Base-by-base conservation (phyloP, 2,888 invertebrate genomes). In the Norana najaformis region DNA sequence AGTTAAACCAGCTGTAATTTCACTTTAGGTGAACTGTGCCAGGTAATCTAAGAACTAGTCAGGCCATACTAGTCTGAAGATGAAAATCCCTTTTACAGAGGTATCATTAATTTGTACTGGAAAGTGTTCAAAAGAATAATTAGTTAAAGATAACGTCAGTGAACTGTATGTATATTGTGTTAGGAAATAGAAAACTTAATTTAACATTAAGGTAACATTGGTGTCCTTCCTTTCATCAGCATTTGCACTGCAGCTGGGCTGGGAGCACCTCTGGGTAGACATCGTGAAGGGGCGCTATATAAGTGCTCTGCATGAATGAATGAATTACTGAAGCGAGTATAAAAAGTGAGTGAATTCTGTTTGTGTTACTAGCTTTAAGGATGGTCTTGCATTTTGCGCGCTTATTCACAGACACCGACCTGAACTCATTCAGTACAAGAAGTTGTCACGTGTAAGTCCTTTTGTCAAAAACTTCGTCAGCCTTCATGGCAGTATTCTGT, bases 341-440 rank as follows among this genome's bases (percentile, higher is more conserved):
- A n/a, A n/a, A 69, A 69, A 69, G 30, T 53, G 30, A 30, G 23
- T n/a, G 0, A n/a, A n/a, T n/a, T 69, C 11, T 69, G 11, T 69
- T n/a, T 30, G 1, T n/a, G 36, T 89, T 23, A 69, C 89, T 91
- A 98, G 98, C 94, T 99, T 99, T 97, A 99, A 99, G 96, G 99
- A 99, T 95, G 99, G 99, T 96, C 96, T 99, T 95, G 99, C 99
- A 47, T 99, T 99, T 97, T 99, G 99, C 95, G 99, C 99, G 93
- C 97, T 99, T 94, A 99, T 99, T 95, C 99, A 99, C 96, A 97
- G 99, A 95, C 99, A 99, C 96, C 97, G 99, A 94, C 99, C 99
- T 92, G 99, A 99, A 96, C 97, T 99, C 95, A 97, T 99, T 95
- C 99, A 99, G 96, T 99, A 99, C 96, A 97, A 97, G 96, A 98